Percentiles rank a stretch among this genome's conserved stretches.
phyloP scores from a whole-genome alignment of 2,888 invertebrate genomes.

The Temnothorax ravouxi region DNA sequence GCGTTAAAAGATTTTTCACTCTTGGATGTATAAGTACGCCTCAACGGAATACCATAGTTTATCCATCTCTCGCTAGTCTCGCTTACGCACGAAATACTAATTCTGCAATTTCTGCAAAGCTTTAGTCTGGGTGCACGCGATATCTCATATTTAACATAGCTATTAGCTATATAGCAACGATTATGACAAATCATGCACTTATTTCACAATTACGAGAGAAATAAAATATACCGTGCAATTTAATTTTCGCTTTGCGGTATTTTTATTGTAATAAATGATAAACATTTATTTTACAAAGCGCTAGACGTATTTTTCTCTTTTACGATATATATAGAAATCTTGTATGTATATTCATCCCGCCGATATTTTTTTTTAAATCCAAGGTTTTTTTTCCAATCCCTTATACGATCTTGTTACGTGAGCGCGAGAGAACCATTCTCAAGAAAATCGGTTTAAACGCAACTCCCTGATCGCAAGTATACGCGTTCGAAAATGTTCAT shows the following conservation, averaged over 20 bases:
- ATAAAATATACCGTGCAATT: neutral
- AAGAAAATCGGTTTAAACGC: conserved; percentile 24
- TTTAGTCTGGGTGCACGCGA: conserved; percentile 16
- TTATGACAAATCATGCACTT: conserved; percentile 28
- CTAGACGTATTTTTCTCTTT: neutral
- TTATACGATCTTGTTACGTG: conserved; percentile 1
- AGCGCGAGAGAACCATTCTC: neutral
- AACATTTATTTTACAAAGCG: neutral
- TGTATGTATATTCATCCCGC: neutral
- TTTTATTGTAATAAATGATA: neutral
- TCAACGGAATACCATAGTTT: conserved; percentile 60
- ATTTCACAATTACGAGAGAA: conserved; percentile 4
- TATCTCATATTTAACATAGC: conserved; percentile 10
- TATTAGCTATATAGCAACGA: neutral
- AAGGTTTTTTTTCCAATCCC: neutral
- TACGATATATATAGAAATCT: neutral
- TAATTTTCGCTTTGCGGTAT: neutral
- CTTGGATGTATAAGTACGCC: conserved; percentile 60
- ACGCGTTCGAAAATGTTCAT: conserved; percentile 69
- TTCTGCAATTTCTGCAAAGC: neutral
- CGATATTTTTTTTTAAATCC: conserved; percentile 19
- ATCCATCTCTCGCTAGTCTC: conserved; percentile 9
- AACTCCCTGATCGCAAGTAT: conserved; percentile 26
- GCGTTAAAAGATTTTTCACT: conserved; percentile 72
- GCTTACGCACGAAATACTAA: conserved; percentile 17